Base-by-base conservation (phyloP, 2,113 vertebrate species). In the Hydrolagus affinis region DNA sequence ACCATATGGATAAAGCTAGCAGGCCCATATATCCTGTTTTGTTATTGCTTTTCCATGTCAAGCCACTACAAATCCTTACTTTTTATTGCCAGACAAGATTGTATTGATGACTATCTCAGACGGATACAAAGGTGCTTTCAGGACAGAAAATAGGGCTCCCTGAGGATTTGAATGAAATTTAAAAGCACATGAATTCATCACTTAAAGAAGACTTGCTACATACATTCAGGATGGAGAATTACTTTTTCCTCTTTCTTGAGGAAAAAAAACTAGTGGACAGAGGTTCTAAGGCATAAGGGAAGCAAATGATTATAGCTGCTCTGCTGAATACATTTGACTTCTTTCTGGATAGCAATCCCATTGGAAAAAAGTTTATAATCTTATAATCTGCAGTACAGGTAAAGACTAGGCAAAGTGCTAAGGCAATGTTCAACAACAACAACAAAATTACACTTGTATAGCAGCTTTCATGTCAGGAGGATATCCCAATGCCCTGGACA, bases 81-180 rank as follows among this genome's bases (percentile, higher is more conserved):
- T 66, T 83, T 83, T 83, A 83, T 83, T 83, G 78, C 25, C 62
- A 30, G 57, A 80, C n/a, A 12, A 83, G 60, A 83, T 83, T 14
- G 66, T 66, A 83, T 21, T 83, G 78, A 32, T 83, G 25, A 62
- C 60, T 68, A 25, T 83, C 78, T 32, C 25, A 66, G 78, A 68
- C n/a, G 66, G 60, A 66, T 28, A 83, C 62, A 68, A 68, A 32
- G 25, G 62, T 83, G 15, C 62, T 14, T 19, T 66, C 66, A 6
- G 2, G 15, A 66, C 21, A 83, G 78, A 83, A 83, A 30, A 66
- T 83, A 83, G 32, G 28, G 62, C 30, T 66, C 78, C 78, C 62
- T 30, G 14, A 66, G 25, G 28, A 66, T 66, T 64, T 21, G 21
- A 66, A 83, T 60, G 78, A 83, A 83, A 32, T 66, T 30, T 83